These are phyloP conservation scores for Chiroxiphia lanceolata DNA, from an alignment of 2,797 vertebrate species.

Conservation along the genomic window DNA sequence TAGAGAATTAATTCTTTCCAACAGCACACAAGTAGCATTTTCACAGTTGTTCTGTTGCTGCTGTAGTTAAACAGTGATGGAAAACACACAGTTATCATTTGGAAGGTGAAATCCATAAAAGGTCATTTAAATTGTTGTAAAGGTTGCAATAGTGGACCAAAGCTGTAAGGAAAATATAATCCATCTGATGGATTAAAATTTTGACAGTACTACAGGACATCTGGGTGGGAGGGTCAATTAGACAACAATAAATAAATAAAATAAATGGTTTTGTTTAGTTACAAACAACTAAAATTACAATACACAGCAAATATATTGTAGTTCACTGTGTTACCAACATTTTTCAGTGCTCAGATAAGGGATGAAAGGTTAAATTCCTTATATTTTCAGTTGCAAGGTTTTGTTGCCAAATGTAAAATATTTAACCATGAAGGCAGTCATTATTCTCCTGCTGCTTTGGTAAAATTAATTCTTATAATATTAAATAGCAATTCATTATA, in stretches of 20 bases:
- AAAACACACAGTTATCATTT: neutral
- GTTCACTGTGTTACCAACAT: constrained; percentile 34
- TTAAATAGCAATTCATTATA: constrained; percentile 77
- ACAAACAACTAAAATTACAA: constrained; percentile 61
- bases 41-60: neutral
- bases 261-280: constrained; percentile 12
- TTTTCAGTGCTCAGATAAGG: constrained; percentile 60
- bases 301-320: neutral
- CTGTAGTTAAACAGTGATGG: neutral
- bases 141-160: neutral
- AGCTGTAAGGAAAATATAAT: neutral
- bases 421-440: constrained; percentile 74
- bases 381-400: constrained; percentile 64
- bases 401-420: constrained; percentile 74
- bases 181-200: neutral
- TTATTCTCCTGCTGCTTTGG: constrained; percentile 78
- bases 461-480: constrained; percentile 85
- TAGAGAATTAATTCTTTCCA: neutral
- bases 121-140: neutral
- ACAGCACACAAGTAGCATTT: neutral
- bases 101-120: neutral
- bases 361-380: constrained; percentile 75
- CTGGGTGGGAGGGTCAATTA: neutral
- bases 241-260: neutral
- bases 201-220: neutral